These are phyloP conservation scores for Periophthalmus modestus DNA, from an alignment of 2,113 vertebrate genomes.

Conservation along the genomic window DNA sequence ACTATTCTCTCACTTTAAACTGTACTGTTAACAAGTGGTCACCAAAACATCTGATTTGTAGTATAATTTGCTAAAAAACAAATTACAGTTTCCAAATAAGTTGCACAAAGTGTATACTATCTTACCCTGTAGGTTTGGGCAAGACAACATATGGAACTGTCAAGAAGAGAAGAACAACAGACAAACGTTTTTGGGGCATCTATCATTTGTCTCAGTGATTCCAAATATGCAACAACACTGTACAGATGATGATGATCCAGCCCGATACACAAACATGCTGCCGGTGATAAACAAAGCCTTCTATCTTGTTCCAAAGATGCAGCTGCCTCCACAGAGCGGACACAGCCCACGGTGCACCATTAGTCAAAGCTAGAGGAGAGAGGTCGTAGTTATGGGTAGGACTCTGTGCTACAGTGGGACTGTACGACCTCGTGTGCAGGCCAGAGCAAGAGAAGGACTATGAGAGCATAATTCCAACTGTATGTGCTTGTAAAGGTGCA, in stretches of 20 bases:
- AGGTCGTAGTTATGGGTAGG: neutral
- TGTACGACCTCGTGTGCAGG: constrained; percentile 15
- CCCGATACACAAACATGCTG: constrained; percentile 2
- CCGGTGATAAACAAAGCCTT: constrained; percentile 6
- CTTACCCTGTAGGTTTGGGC: neutral
- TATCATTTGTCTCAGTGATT: constrained; percentile 25
- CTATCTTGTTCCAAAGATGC: constrained; percentile 10
- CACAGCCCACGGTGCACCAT: constrained; percentile 19
- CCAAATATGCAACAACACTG: constrained; percentile 10
- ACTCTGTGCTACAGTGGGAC: constrained; percentile 10
- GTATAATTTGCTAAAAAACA: neutral
- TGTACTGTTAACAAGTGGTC: neutral
- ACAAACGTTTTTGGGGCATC: constrained; percentile 21
- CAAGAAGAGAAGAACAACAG: constrained; percentile 19
- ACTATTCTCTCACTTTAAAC: too few species aligned
- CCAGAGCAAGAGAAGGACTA: neutral
- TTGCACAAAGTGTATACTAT: neutral
- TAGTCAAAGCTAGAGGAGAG: constrained; percentile 38
- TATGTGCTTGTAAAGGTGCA: too few species aligned
- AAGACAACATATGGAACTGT: constrained; percentile 23
- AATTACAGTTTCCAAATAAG: neutral
- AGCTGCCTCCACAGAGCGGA: constrained; percentile 4
- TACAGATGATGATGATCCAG: neutral
- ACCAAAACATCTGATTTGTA: neutral
- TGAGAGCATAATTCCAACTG: neutral